Evolutionary conservation across 2,888 invertebrate genomes (phyloP).

Genomic region (Rhogogaster chlorosoma): DNA sequence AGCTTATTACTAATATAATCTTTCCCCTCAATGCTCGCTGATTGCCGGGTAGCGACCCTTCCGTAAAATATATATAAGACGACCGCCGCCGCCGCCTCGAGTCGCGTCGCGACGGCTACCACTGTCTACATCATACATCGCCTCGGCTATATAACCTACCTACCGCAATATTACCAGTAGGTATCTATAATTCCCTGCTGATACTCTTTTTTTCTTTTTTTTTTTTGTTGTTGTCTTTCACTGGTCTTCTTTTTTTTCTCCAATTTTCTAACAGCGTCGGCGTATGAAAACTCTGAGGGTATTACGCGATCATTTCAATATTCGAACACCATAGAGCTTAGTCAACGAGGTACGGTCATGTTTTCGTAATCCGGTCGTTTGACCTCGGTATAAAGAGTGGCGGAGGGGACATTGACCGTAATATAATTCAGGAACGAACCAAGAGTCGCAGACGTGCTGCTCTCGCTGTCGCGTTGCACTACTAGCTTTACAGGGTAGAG

Average conservation of each 20-base stretch:
- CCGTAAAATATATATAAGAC: constrained; percentile 50
- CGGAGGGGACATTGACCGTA: constrained; percentile 11
- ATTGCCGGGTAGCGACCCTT: constrained; percentile 65
- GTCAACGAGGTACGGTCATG: constrained; percentile 9
- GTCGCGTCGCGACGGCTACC: constrained; percentile 15
- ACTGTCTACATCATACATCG: neutral
- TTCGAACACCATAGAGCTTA: neutral
- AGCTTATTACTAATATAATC: constrained; percentile 75
- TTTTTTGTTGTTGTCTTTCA: too few relatives aligned
- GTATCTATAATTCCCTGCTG: neutral
- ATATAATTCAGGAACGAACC: constrained; percentile 38
- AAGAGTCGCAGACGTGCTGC: constrained; percentile 13
- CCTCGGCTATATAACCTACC: neutral
- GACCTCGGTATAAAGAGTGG: constrained; percentile 24
- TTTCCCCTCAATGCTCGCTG: constrained; percentile 72
- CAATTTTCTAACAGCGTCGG: neutral
- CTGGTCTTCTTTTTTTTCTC: neutral
- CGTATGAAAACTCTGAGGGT: neutral
- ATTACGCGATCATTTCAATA: constrained; percentile 17
- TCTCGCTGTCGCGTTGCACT: neutral
- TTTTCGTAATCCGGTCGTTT: constrained; percentile 33
- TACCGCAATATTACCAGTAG: neutral
- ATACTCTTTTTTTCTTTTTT: neutral
- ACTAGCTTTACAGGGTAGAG: neutral
- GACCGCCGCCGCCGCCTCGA: neutral